These are phyloP conservation scores for Trissolcus brochymenae DNA, from an alignment of 2,888 invertebrate species.

Conservation along the genomic window DNA sequence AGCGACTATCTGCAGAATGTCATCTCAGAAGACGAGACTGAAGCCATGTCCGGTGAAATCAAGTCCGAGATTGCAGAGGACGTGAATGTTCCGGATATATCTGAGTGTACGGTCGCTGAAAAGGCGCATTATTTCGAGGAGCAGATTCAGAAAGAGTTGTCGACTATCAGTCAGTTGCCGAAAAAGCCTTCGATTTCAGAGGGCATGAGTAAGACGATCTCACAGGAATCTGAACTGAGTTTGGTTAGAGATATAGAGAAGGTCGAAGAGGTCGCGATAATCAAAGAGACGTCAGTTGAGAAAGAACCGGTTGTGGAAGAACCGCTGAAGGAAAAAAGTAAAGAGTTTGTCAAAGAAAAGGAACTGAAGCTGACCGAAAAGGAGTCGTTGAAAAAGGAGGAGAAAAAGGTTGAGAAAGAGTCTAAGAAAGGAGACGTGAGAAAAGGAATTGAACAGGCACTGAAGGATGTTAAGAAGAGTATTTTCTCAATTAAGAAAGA, in stretches of 20 bases:
- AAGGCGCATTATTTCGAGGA: conserved; percentile 81
- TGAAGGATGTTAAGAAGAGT: neutral
- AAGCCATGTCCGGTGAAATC: conserved; percentile 61
- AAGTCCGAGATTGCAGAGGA: conserved; percentile 70
- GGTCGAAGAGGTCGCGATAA: conserved; percentile 29
- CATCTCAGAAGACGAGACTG: conserved; percentile 64
- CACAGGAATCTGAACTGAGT: conserved; percentile 38
- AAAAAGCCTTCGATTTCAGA: conserved; percentile 59
- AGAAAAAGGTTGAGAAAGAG: neutral
- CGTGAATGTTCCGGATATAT: conserved; percentile 75
- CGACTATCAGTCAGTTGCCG: conserved; percentile 56
- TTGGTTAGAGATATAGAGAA: conserved; percentile 16
- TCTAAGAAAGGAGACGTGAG: neutral
- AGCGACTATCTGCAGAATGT: conserved; percentile 70
- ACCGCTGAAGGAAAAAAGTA: conserved; percentile 5
- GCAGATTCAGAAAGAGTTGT: conserved; percentile 80
- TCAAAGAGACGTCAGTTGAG: conserved; percentile 26
- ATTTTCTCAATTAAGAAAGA: neutral
- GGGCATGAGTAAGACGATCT: conserved; percentile 27
- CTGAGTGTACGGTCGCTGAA: conserved; percentile 78
- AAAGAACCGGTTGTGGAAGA: conserved; percentile 6
- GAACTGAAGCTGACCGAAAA: conserved; percentile 5
- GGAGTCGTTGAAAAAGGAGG: conserved; percentile 8
- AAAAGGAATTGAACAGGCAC: neutral
- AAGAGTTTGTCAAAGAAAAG: neutral